Evolutionary conservation across 2,888 invertebrate genomes (phyloP), one percentile per base, ranked within the genome.

Genomic region (Parelbella ahira): DNA sequence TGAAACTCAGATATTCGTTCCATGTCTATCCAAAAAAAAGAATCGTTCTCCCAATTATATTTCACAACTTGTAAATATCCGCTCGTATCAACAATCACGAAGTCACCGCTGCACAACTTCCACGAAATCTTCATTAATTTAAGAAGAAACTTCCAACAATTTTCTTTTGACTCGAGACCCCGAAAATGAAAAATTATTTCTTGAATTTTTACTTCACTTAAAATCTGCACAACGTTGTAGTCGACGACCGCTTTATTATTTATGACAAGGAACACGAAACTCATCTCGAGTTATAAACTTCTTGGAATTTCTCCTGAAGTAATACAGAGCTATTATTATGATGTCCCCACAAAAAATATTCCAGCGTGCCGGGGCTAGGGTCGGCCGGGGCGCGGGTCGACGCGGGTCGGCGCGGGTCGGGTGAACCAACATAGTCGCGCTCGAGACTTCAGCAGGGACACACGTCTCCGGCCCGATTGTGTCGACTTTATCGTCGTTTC

Each of bases 221-320:
- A 83, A 87, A 86, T 86, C 84, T 79, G 84, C 70, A 79, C 80
- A 76, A 77, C 71, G 75, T 82, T 81, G 83, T 83, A 80, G 80
- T 82, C 80, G 82, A 77, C 83, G 82, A 78, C 82, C 82, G 84
- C 86, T 87, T 87, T 86, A 84, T 86, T 86, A 87, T 87, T 87
- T 87, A 87, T 84, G 86, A 84, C 83, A 84, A 83, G 84, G 84
- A 87, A 86, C 86, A 86, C 84, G 83, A 82, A 87, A 86, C 86
- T 87, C 86, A 87, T 87, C 86, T 84, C 86, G 86, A 87, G 86
- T 87, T 87, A 87, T 87, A 87, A 87, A 87, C 84, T 87, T 87
- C 86, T 84, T 84, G 86, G 86, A 86, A 87, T 86, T 87, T 84
- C 81, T 84, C 82, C 81, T 86, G 84, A 82, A 87, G 86, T 87